Conservation (phyloP, 2,888 invertebrate genomes). For the Ferrisia virgata region DNA sequence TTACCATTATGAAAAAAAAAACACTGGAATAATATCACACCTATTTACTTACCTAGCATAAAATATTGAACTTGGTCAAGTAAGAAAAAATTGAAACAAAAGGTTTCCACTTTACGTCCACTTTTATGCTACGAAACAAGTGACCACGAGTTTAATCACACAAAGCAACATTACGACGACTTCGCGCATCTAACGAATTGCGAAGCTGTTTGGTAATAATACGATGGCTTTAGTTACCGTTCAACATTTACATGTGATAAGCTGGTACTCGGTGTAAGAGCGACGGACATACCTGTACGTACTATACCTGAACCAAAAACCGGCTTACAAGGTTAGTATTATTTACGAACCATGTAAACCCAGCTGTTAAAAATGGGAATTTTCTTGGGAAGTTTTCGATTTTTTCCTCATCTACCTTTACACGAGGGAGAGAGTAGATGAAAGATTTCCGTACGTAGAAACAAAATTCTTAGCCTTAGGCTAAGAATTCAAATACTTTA, state of each 20-base stretch:
- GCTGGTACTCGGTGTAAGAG: background rate
- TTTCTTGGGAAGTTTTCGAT: background rate
- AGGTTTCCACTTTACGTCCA: background rate
- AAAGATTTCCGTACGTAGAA: background rate
- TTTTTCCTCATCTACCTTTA: background rate
- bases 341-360: background rate
- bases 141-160: background rate
- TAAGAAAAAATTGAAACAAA: background rate
- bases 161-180: background rate
- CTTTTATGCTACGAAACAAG: background rate
- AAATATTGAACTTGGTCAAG: background rate
- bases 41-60: background rate
- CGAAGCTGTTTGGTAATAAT: background rate
- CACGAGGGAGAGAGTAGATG: background rate
- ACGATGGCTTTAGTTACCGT: background rate
- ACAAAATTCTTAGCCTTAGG: no score
- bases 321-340: conserved; percentile 14
- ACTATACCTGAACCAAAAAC: background rate
- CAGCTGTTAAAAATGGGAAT: background rate
- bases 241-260: background rate
- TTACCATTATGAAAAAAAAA: background rate
- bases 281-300: background rate
- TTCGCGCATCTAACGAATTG: background rate
- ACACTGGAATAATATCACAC: background rate
- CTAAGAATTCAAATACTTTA: no score